Evolutionary conservation across 2,797 vertebrate genomes (phyloP), one percentile per base, ranked within the genome.

Genomic region (Hafferia zeledoni): DNA sequence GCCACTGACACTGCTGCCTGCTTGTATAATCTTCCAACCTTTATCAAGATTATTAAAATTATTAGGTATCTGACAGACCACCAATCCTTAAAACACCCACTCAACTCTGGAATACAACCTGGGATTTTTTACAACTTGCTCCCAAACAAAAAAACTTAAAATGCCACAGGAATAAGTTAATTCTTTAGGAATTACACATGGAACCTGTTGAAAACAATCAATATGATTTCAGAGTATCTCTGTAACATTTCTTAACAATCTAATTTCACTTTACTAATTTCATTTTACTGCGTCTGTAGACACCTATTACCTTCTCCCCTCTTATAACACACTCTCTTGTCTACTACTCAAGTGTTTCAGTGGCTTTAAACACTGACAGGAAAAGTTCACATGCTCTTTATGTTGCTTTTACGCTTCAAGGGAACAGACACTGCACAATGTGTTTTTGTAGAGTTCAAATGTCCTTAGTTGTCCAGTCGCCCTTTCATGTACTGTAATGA

Each of bases 81-180:
- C 10, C 24, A 82, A 80, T 41, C 4, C n/a, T 27, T 68, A 57
- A 35, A 68, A 53, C 6, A 70, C 18, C 23, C 57, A 53, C 37
- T 63, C 31, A 46, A 18, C 33, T 79, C 70, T 35, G 10, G 4
- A 9, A 17, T 16, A 86, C 55, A 92, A 52, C 27, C 24, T 37
- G n/a, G 22, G 22, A 20, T 85, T 74, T 85, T 72, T 46, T 67
- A 68, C 33, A 74, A 30, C 23, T 43, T 31, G 52, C 12, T 27
- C 35, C 44, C 53, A 69, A 90, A 80, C 35, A 81, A 55, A 27
- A 83, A 44, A 17, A 23, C 41, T 8, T 47, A 39, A 47, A 55
- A 33, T 1, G 4, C 6, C 44, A 63, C 0, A 0, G 13, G 14
- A 94, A 3, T 15, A 74, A 16, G 3, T 53, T 71, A 49, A 27